Conservation (phyloP, 2,888 invertebrate species). For the Nephrotoma flavescens region DNA sequence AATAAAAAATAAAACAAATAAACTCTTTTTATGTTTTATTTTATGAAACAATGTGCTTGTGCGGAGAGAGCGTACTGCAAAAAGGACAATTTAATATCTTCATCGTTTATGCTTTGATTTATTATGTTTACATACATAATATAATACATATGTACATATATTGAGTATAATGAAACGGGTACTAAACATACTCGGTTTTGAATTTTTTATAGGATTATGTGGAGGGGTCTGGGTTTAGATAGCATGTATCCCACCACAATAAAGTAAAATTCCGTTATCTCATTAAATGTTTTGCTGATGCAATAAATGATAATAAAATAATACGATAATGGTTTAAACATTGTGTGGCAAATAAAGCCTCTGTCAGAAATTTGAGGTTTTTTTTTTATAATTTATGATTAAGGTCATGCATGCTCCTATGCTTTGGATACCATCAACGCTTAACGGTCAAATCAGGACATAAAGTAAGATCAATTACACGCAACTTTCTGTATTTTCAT, state of each 20-base stretch:
- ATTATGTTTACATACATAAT: neutral
- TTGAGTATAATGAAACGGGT: neutral
- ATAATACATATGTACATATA: neutral
- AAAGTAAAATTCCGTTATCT: neutral
- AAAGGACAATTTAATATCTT: neutral
- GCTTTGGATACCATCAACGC: no score
- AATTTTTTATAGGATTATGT: neutral
- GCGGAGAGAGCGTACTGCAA: neutral
- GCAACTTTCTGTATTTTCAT: no score
- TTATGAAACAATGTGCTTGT: neutral
- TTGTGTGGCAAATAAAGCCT: no score
- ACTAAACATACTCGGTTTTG: no score
- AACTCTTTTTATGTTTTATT: neutral
- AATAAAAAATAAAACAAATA: neutral
- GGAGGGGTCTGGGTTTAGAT: neutral
- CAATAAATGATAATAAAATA: neutral
- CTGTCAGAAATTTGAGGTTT: no score
- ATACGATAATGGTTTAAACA: neutral
- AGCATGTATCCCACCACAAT: neutral
- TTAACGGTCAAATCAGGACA: no score
- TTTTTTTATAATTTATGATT: no score
- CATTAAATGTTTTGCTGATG: neutral
- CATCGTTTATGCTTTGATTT: neutral
- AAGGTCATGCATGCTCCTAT: no score
- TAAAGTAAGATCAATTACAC: no score